Percentiles rank a stretch among this genome's conserved stretches.
Evolutionary conservation across 2,797 vertebrate species (phyloP).

Genomic region (Pangasius mekongensis): DNA sequence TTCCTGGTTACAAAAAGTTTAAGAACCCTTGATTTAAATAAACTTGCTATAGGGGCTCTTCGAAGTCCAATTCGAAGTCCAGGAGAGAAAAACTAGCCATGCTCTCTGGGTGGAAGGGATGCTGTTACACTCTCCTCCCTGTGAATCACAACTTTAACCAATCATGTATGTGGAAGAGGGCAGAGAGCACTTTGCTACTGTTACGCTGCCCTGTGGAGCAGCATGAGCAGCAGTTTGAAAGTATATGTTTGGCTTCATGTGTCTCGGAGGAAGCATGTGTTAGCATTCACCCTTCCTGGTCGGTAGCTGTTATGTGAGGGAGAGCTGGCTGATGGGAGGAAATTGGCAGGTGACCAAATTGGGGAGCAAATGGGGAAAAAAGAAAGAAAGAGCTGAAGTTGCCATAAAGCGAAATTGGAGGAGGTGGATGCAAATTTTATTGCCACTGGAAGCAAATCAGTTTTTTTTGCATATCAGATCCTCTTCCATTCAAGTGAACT

Average conservation of each 20-base stretch:
- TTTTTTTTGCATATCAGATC: not conserved
- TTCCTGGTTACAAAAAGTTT: not conserved
- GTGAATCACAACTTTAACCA: not conserved
- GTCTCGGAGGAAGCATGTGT: not conserved
- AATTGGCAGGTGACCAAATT: not conserved
- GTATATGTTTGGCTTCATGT: not conserved
- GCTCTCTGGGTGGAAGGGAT: not conserved
- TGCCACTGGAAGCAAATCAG: not conserved
- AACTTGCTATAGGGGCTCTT: not conserved
- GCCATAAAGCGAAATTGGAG: not conserved
- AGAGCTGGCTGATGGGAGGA: not conserved
- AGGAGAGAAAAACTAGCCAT: not conserved
- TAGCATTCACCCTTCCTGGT: not conserved
- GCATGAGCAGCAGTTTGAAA: not conserved
- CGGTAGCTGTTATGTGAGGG: not conserved
- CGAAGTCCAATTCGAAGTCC: too few species aligned
- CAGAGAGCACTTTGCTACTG: not conserved
- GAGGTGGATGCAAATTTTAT: not conserved
- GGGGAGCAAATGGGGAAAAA: not conserved
- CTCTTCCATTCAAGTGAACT: not conserved
- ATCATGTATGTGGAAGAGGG: not conserved
- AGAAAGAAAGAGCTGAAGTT: not conserved
- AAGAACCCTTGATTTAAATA: not conserved
- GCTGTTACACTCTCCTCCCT: not conserved
- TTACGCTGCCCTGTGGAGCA: not conserved